Conservation (phyloP, 2,888 invertebrate genomes). For the Chymomyza caudatula region DNA sequence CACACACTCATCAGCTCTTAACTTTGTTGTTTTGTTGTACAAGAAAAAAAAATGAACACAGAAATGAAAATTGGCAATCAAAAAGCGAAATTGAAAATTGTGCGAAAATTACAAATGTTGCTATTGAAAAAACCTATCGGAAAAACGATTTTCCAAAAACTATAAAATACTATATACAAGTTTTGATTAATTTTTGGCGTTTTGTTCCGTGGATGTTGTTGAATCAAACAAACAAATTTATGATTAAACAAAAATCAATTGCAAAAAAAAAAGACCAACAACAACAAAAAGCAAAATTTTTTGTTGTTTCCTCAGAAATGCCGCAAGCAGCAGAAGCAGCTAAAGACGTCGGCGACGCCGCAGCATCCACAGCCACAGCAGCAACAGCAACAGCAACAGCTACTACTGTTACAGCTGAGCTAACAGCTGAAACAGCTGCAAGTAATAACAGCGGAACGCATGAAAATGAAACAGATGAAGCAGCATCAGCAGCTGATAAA, state of each 20-base stretch:
- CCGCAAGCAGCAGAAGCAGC: conserved; percentile 59
- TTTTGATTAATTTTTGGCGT: conserved; percentile 69
- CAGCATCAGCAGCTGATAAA: background rate
- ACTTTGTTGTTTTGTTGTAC: conserved; percentile 65
- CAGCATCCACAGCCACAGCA: conserved; percentile 15
- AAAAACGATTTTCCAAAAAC: conserved; percentile 17
- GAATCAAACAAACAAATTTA: conserved; percentile 41
- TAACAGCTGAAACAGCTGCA: background rate
- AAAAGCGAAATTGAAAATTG: conserved; percentile 36
- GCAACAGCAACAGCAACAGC: conserved; percentile 35
- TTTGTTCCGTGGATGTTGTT: conserved; percentile 71
- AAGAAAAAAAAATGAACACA: conserved; percentile 2
- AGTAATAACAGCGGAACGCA: background rate
- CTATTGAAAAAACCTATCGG: conserved; percentile 2
- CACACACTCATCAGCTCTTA: conserved; percentile 26
- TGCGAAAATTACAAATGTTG: too few relatives aligned
- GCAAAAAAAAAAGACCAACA: conserved; percentile 36
- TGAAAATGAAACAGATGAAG: background rate
- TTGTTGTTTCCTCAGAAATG: conserved; percentile 63
- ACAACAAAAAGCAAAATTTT: conserved; percentile 61
- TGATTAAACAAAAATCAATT: conserved; percentile 34
- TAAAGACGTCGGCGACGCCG: conserved; percentile 40
- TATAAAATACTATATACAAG: conserved; percentile 30
- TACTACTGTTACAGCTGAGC: too few relatives aligned
- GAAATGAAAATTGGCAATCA: conserved; percentile 47